phyloP scores from a whole-genome alignment of 2,113 vertebrate genomes.

The Sterna hirundo region DNA sequence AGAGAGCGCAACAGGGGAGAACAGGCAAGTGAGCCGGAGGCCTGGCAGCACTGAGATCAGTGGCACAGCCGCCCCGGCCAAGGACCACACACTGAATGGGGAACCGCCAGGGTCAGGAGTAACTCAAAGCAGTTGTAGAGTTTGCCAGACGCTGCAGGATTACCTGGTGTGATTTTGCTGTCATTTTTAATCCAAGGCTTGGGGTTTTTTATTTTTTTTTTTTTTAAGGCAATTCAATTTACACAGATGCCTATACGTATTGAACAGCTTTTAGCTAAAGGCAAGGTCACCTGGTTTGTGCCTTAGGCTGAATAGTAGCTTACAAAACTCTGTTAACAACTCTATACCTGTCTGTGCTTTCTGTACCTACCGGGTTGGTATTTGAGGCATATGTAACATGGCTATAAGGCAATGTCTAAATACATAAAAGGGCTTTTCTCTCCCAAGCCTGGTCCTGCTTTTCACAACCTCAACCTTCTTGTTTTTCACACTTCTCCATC shows the following conservation, averaged over 20 bases:
- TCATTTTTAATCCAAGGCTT: neutral
- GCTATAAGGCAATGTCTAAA: neutral
- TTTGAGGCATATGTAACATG: fast-evolving
- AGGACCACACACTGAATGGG: neutral
- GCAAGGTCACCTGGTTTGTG: fast-evolving
- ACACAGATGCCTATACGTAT: fast-evolving
- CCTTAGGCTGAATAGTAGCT: neutral
- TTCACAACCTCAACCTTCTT: constrained; percentile 20
- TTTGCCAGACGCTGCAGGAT: neutral
- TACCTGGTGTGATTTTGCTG: neutral
- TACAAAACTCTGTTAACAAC: neutral
- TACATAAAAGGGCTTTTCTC: neutral
- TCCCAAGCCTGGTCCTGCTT: neutral
- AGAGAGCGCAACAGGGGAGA: neutral
- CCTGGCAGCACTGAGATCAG: neutral
- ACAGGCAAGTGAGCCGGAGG: neutral
- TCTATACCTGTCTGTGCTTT: neutral
- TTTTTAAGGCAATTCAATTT: neutral
- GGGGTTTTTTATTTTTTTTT: too few species aligned
- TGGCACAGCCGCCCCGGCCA: neutral
- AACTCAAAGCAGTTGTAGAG: neutral
- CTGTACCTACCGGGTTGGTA: neutral
- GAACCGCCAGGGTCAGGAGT: neutral
- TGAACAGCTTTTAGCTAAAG: neutral
- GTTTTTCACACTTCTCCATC: constrained; percentile 12